A percentile compares a stretch with the other conserved stretches of the same genome.
Evolutionary conservation across 2,888 invertebrate species (phyloP).

Genomic region (Erpobdella octoculata): DNA sequence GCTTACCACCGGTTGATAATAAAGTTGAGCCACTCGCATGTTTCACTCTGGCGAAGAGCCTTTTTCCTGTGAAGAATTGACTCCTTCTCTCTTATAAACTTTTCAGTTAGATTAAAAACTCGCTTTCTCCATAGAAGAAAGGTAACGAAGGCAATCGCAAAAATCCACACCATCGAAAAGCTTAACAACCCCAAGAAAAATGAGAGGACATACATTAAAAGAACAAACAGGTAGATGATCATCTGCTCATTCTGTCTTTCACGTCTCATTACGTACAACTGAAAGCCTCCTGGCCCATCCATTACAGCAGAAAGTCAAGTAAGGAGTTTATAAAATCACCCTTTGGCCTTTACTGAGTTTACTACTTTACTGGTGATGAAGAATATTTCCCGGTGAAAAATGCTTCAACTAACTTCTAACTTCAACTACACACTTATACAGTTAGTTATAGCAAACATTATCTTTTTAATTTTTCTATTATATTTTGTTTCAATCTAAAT

Average conservation of each 20-base stretch:
- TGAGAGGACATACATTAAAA: conserved; percentile 41
- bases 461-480: too few species aligned
- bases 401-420: too few species aligned
- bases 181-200: conserved; percentile 45
- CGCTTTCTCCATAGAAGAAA: conserved; percentile 48
- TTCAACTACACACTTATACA: too few species aligned
- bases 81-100: conserved; percentile 43
- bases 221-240: conserved; percentile 46
- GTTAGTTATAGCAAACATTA: too few species aligned
- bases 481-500: too few species aligned
- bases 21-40: conserved; percentile 57
- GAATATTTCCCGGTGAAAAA: too few species aligned
- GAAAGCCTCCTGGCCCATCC: background rate
- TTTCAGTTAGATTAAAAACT: conserved; percentile 43
- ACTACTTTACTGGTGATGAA: too few species aligned
- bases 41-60: conserved; percentile 56
- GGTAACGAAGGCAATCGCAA: conserved; percentile 43
- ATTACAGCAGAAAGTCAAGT: too few species aligned
- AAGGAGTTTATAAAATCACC: too few species aligned
- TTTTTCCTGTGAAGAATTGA: conserved; percentile 53
- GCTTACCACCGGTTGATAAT: conserved; percentile 56
- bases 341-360: too few species aligned
- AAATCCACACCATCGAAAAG: conserved; percentile 47
- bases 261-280: conserved; percentile 7
- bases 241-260: conserved; percentile 40